Evolutionary conservation across 2,797 vertebrate genomes (phyloP).

Genomic region (Cryptoblepharus egeriae): DNA sequence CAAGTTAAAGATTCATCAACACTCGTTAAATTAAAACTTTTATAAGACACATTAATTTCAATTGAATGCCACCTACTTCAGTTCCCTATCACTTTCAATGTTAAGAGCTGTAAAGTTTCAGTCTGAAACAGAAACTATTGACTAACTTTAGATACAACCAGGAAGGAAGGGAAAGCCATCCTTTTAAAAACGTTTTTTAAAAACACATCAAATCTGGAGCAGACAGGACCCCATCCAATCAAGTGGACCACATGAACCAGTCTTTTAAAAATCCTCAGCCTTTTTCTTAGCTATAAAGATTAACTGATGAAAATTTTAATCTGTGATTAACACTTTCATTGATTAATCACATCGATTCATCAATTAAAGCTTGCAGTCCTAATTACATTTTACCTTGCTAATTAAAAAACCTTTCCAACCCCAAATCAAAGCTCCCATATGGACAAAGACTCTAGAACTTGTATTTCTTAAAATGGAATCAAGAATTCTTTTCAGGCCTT

Average conservation of each 20-base stretch:
- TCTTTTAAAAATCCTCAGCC: not conserved
- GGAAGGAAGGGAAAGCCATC: not conserved
- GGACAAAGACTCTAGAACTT: conserved; percentile 17
- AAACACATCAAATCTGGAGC: not conserved
- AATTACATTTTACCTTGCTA: conserved; percentile 23
- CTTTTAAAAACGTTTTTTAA: conserved; percentile 1
- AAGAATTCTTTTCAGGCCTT: conserved; percentile 1
- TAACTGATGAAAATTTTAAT: conserved; percentile 22
- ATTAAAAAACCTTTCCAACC: conserved; percentile 10
- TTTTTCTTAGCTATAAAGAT: conserved; percentile 1
- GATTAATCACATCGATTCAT: conserved; percentile 29
- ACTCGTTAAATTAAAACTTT: not conserved
- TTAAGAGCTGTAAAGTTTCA: not conserved
- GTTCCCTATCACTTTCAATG: not conserved
- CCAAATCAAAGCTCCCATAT: not conserved
- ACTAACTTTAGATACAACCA: not conserved
- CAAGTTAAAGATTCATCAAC: not conserved
- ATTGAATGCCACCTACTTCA: not conserved
- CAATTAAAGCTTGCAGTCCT: conserved; percentile 25
- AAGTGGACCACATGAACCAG: not conserved
- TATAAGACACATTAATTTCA: not conserved
- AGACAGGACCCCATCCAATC: not conserved
- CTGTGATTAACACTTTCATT: conserved; percentile 12
- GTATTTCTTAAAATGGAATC: conserved; percentile 54
- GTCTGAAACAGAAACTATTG: not conserved